Conservation (phyloP, 2,797 vertebrate genomes). For the Pangasius sanitwongsei region DNA sequence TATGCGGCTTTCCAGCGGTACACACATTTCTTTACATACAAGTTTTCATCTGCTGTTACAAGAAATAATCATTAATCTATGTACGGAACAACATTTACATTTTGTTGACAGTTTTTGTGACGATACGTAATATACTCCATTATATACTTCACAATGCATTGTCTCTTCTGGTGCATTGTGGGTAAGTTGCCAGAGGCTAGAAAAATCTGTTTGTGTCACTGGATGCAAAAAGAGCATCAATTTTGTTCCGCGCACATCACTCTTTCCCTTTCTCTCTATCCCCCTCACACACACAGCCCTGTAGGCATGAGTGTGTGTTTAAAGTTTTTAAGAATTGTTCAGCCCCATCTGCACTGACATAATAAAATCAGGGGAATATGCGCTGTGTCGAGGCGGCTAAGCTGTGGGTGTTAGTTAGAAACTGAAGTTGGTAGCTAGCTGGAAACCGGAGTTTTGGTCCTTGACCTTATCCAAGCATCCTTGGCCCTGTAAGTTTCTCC, state of each 20-base stretch:
- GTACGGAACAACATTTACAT: conserved; percentile 68
- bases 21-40: conserved; percentile 48
- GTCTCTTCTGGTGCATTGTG: conserved; percentile 74
- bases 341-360: conserved; percentile 68
- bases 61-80: conserved; percentile 72
- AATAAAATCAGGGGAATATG: conserved; percentile 74
- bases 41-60: conserved; percentile 64
- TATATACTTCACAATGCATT: conserved; percentile 72
- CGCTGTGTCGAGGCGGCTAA: conserved; percentile 60
- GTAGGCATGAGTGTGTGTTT: conserved; percentile 76
- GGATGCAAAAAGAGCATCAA: conserved; percentile 75
- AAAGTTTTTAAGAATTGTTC: conserved; percentile 77
- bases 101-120: conserved; percentile 68
- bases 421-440: conserved; percentile 77
- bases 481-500: conserved; percentile 78
- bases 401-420: conserved; percentile 73
- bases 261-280: conserved; percentile 35
- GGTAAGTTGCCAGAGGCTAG: conserved; percentile 73
- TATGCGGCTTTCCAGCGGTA: conserved; percentile 75
- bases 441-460: conserved; percentile 71
- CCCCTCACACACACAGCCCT: conserved; percentile 66
- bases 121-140: conserved; percentile 70
- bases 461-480: conserved; percentile 77
- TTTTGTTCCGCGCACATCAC: conserved; percentile 73
- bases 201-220: conserved; percentile 76